Conservation (phyloP, 2,888 invertebrate species). For the Nezara viridula region DNA sequence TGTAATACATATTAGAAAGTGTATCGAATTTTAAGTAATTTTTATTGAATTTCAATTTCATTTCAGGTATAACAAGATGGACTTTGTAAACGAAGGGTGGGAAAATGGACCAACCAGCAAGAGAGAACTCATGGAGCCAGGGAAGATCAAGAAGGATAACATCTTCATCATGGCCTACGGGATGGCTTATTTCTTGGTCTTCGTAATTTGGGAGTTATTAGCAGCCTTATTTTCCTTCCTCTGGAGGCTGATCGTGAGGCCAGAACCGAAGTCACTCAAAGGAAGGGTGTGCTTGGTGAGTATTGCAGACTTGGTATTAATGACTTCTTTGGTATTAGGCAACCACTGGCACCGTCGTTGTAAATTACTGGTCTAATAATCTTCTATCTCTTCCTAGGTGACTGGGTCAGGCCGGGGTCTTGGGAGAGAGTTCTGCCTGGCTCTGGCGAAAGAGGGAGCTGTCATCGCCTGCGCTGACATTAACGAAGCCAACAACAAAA, state of each 20-base stretch:
- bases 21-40: no score
- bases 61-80: no score
- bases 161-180: not conserved
- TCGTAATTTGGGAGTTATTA: not conserved
- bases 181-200: not conserved
- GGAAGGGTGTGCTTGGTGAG: constrained; percentile 28
- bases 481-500: constrained; percentile 61
- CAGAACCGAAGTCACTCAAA: constrained; percentile 9
- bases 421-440: constrained; percentile 62
- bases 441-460: constrained; percentile 64
- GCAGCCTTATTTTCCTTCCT: not conserved
- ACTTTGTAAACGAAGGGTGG: not conserved
- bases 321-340: no score
- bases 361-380: not conserved
- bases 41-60: no score
- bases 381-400: not conserved
- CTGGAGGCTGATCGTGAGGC: not conserved
- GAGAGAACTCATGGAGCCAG: not conserved
- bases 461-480: constrained; percentile 64
- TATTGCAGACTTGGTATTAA: no score
- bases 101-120: not conserved
- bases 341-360: no score
- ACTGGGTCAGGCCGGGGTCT: constrained; percentile 64
- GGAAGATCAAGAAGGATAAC: not conserved
- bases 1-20: no score